Evolutionary conservation across 2,888 invertebrate species (phyloP), one percentile per base, ranked within the genome.

Genomic region (Corythucha ciliata): DNA sequence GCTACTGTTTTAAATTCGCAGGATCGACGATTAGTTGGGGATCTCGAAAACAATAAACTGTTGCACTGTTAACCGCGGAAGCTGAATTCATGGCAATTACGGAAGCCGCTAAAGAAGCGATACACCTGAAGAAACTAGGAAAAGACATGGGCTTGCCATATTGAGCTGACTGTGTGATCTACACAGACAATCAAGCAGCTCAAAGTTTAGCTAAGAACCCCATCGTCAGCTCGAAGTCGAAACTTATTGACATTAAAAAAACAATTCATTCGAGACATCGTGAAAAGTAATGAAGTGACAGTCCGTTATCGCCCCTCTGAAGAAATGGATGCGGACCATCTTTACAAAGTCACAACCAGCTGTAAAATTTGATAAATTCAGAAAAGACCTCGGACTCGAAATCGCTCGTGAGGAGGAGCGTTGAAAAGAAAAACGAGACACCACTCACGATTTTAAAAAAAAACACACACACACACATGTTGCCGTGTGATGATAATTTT

Each of bases 221-320:
- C 4, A 16, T 46, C 7, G 22, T 22, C 12, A 34, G 34, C 16
- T 32, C 46, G 21, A 33, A 36, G 4, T 18, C 21, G 5, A 46
- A 46, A 22, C 46, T 34, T 16, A 44, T 44, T 27, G 26, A 27
- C 4, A 29, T 44, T 65, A n/a, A 50, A 68, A 68, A 26, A 67
- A 60, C 3, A 60, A 55, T 27, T 65, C 64, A 25, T 70, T 67
- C 40, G 68, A 65, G 68, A 70, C 70, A 27, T 12, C 10, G 16
- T 29, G 7, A 8, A 44, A 48, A 7, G 14, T 6, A 24, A 20
- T 6, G 14, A n/a, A 5, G 45, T 45, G 3, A 12, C 20, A 2
- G 33, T 45, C 6, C 18, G 32, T 4, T 20, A 45, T 20, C 16
- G 27, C 4, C 42, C 42, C 2, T 8, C 42, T 7, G 42, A 42